These are phyloP conservation scores for Butorides virescens DNA, from an alignment of 2,113 vertebrate species.

Conservation along the genomic window DNA sequence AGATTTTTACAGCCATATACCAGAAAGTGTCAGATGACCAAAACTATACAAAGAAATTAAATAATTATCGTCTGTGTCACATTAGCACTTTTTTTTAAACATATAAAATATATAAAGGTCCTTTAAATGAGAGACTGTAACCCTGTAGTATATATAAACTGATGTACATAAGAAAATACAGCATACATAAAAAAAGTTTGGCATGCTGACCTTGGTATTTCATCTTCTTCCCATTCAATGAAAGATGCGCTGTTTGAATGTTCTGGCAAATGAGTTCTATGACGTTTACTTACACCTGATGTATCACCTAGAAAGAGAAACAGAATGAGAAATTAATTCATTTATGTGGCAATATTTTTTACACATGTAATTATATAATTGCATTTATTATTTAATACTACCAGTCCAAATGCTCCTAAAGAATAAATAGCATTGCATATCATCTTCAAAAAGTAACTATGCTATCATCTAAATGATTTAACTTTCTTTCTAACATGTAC, in stretches of 20 bases:
- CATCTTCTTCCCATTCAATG: conserved; percentile 85
- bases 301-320: conserved; percentile 64
- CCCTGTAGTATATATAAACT: neutral
- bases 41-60: neutral
- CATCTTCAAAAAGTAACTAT: neutral
- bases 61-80: neutral
- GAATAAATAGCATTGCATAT: neutral
- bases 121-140: neutral
- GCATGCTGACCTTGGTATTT: conserved; percentile 88
- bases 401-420: neutral
- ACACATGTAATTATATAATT: neutral
- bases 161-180: neutral
- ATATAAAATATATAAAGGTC: neutral
- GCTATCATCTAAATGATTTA: neutral
- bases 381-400: neutral
- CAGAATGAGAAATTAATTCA: neutral
- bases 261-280: conserved; percentile 70
- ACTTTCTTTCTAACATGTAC: neutral
- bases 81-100: neutral
- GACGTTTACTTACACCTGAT: conserved; percentile 42
- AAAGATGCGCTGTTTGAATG: conserved; percentile 74
- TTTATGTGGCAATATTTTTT: neutral
- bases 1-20: neutral
- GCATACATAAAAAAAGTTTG: neutral
- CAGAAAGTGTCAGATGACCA: neutral